Conservation (phyloP, 2,113 vertebrate species). For the Isichthys henryi region DNA sequence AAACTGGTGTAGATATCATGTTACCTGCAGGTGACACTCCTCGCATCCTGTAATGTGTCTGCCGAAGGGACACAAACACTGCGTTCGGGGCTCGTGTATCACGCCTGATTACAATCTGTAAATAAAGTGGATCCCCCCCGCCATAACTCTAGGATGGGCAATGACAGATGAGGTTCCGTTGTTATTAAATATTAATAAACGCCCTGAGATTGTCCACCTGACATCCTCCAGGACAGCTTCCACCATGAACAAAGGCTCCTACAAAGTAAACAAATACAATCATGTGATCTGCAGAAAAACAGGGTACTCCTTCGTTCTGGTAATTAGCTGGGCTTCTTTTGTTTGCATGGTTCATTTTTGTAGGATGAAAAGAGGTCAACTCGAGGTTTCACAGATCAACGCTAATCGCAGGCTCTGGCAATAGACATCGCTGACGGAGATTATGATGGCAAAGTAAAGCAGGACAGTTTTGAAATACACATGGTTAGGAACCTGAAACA, state of each 20-base stretch:
- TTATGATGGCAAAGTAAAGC: neutral
- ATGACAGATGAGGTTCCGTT: neutral
- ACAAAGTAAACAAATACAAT: neutral
- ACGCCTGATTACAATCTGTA: neutral
- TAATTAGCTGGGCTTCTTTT: neutral
- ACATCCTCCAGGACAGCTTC: neutral
- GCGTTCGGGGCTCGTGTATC: neutral
- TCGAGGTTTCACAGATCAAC: neutral
- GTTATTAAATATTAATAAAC: neutral
- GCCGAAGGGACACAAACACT: neutral
- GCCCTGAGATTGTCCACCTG: neutral
- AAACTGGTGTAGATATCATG: neutral
- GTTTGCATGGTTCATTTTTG: neutral
- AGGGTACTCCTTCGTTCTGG: neutral
- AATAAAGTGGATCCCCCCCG: neutral
- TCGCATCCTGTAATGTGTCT: neutral
- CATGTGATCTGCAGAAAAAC: neutral
- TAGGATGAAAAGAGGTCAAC: neutral
- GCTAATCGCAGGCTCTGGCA: neutral
- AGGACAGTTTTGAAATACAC: neutral
- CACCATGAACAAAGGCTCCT: neutral
- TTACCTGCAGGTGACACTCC: neutral
- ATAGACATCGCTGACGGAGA: neutral
- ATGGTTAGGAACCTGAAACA: neutral
- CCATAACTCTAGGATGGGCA: neutral